These are phyloP conservation scores for Acanthornis magna DNA, from an alignment of 2,797 vertebrate genomes.

Conservation along the genomic window DNA sequence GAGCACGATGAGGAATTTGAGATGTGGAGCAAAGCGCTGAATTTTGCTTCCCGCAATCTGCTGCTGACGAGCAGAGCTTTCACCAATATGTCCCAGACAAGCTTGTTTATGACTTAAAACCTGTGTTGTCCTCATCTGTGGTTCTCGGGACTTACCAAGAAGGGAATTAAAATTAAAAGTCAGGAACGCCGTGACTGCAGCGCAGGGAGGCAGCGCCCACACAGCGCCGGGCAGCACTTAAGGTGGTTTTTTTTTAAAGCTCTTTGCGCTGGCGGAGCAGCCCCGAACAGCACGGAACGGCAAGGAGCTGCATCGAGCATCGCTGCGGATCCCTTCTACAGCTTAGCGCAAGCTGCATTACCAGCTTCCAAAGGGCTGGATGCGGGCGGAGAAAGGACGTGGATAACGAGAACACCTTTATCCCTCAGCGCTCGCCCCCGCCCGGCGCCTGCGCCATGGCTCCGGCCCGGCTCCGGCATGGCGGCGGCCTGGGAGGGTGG, in stretches of 20 bases:
- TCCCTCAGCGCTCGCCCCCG: rapidly evolving
- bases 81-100: background rate
- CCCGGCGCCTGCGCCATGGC: background rate
- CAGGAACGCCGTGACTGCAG: rapidly evolving
- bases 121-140: background rate
- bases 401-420: background rate
- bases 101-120: background rate
- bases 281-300: rapidly evolving
- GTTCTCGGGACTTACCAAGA: background rate
- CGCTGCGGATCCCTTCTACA: background rate
- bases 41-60: background rate
- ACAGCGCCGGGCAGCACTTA: background rate
- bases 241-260: background rate
- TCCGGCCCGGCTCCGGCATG: background rate
- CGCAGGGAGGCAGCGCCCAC: background rate
- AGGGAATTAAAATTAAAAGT: background rate
- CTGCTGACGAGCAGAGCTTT: background rate
- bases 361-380: no score
- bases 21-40: background rate
- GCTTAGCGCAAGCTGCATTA: rapidly evolving
- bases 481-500: rapidly evolving
- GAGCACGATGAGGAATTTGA: background rate
- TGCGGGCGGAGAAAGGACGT: rapidly evolving
- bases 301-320: no score
- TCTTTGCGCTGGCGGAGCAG: background rate